These are phyloP conservation scores for Gymnodraco acuticeps DNA, from an alignment of 2,797 vertebrate species.

Conservation along the genomic window DNA sequence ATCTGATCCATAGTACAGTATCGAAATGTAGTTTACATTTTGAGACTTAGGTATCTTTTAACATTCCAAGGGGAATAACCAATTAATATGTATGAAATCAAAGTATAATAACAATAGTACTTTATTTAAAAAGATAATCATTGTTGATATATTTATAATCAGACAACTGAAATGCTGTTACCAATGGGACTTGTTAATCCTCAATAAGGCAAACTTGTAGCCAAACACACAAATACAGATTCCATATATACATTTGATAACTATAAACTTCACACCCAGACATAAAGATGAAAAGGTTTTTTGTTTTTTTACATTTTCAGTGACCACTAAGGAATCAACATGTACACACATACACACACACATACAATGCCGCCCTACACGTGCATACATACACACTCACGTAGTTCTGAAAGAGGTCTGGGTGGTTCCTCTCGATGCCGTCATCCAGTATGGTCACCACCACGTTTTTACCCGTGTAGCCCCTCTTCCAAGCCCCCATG, in stretches of 20 bases:
- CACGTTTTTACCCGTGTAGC: conserved; percentile 97
- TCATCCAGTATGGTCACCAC: conserved; percentile 98
- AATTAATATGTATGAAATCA: too few relatives aligned
- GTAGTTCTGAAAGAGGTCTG: conserved; percentile 96
- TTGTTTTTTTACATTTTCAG: not conserved
- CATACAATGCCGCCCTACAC: conserved; percentile 22
- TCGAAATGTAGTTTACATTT: not conserved
- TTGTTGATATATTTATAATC: not conserved
- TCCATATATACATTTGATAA: not conserved
- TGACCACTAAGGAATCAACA: not conserved
- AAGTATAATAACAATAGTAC: too few relatives aligned
- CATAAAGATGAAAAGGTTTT: conserved; percentile 3
- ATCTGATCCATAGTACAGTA: conserved; percentile 15
- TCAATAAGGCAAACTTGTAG: not conserved
- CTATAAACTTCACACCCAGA: not conserved
- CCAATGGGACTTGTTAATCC: not conserved
- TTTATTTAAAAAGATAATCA: too few relatives aligned
- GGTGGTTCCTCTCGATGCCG: conserved; percentile 97
- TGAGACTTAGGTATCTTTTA: not conserved
- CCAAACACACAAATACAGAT: not conserved
- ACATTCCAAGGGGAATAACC: too few relatives aligned
- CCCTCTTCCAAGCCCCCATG: conserved; percentile 97
- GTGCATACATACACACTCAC: conserved; percentile 87
- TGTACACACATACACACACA: not conserved
- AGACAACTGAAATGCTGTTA: not conserved